These are phyloP conservation scores for Caenorhabditis briggsae DNA, from an alignment of 1,140 invertebrate genomes.

Conservation along the genomic window DNA sequence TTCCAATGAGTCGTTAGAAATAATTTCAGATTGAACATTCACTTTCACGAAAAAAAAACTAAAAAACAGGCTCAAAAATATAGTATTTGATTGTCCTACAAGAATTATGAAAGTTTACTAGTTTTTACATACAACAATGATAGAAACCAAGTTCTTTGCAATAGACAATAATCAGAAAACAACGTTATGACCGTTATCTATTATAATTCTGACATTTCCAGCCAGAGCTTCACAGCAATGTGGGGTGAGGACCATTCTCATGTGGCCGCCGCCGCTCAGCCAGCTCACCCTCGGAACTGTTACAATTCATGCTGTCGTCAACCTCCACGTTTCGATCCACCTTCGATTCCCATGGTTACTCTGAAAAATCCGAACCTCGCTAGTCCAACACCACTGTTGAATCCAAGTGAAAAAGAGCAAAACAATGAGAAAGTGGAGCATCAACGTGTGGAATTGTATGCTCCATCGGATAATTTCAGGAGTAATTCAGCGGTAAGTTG, in stretches of 20 bases:
- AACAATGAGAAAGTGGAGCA: not conserved
- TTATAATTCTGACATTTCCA: not conserved
- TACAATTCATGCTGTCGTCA: slow-evolving; percentile 38
- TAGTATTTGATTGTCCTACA: too few relatives aligned
- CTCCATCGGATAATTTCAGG: not conserved
- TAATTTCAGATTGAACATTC: too few relatives aligned
- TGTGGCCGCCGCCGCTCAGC: not conserved
- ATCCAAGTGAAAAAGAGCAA: slow-evolving; percentile 6
- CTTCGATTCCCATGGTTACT: slow-evolving; percentile 38
- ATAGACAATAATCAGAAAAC: too few relatives aligned
- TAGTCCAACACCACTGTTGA: slow-evolving; percentile 17
- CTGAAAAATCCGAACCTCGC: slow-evolving; percentile 23
- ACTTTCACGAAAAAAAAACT: too few relatives aligned
- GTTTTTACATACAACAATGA: too few relatives aligned
- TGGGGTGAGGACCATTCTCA: slow-evolving; percentile 52
- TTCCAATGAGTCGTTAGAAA: too few relatives aligned
- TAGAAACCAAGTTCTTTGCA: too few relatives aligned
- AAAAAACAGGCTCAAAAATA: too few relatives aligned
- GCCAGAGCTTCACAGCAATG: slow-evolving; percentile 55
- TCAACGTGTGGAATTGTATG: not conserved
- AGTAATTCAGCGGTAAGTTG: slow-evolving; percentile 29
- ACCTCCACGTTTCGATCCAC: slow-evolving; percentile 25
- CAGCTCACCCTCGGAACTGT: slow-evolving; percentile 7
- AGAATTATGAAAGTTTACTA: too few relatives aligned
- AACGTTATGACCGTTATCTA: too few relatives aligned